Percentiles rank a stretch among this genome's conserved stretches.
phyloP scores from a whole-genome alignment of 2,888 invertebrate genomes.

The Lypha dubia region DNA sequence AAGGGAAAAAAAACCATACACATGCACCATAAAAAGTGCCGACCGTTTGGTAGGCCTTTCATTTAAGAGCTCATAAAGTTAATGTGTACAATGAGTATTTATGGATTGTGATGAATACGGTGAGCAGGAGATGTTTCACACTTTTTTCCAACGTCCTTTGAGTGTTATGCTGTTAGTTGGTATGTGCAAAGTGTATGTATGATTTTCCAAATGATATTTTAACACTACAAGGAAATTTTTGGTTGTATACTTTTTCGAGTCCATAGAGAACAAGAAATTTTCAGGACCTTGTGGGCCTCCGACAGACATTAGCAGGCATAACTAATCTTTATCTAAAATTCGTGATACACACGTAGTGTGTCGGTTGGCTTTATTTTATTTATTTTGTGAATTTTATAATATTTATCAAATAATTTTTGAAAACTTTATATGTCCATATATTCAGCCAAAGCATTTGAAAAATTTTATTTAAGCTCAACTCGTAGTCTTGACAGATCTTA shows the following conservation, averaged over 20 bases:
- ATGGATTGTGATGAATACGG: slow-evolving; percentile 58
- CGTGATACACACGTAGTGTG: too few relatives aligned
- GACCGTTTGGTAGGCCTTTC: slow-evolving; percentile 66
- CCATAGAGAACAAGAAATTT: neutral
- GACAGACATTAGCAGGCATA: too few relatives aligned
- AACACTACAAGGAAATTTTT: neutral
- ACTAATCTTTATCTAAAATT: too few relatives aligned
- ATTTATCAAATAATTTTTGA: too few relatives aligned
- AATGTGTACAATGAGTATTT: slow-evolving; percentile 74
- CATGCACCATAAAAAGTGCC: slow-evolving; percentile 14
- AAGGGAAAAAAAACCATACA: neutral
- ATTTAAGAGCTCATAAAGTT: slow-evolving; percentile 80
- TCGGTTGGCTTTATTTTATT: too few relatives aligned
- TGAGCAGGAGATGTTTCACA: slow-evolving; percentile 50
- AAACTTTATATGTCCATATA: too few relatives aligned
- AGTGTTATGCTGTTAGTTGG: slow-evolving; percentile 27
- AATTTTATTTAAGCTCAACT: too few relatives aligned
- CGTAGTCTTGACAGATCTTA: too few relatives aligned
- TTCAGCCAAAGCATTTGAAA: too few relatives aligned
- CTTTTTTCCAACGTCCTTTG: slow-evolving; percentile 18
- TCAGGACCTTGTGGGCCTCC: too few relatives aligned
- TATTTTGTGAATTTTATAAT: too few relatives aligned
- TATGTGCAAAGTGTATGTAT: slow-evolving; percentile 29
- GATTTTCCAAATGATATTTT: slow-evolving; percentile 11
- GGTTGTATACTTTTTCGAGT: neutral